phyloP scores from a whole-genome alignment of 64 coral and sea anemone species.

The Montipora sp. region DNA sequence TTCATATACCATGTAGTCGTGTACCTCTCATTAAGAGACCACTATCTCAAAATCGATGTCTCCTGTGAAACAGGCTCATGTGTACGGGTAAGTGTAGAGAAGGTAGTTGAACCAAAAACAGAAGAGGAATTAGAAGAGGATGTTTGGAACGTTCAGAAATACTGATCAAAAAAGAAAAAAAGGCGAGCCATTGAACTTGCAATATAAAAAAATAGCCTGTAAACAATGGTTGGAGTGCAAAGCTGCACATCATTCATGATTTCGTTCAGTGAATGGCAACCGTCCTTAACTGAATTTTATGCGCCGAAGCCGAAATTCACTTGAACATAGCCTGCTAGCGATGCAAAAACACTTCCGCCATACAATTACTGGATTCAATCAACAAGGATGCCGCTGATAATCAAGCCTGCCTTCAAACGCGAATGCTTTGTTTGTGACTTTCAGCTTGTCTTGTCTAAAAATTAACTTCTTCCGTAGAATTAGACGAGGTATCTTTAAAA shows the following conservation, averaged over 20 bases:
- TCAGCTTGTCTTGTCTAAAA: conserved; percentile 16
- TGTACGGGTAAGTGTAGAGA: background rate
- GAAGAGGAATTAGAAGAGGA: conserved; percentile 6
- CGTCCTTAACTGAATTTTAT: background rate
- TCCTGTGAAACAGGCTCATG: conserved; percentile 24
- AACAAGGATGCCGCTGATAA: background rate
- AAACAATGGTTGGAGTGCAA: conserved; percentile 17
- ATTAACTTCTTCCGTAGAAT: too few species aligned
- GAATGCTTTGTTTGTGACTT: background rate
- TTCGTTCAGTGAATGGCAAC: conserved; percentile 7
- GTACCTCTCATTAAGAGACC: background rate
- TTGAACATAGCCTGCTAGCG: background rate
- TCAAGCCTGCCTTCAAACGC: background rate
- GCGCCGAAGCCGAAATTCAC: background rate
- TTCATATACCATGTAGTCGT: too few species aligned
- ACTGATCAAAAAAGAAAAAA: background rate
- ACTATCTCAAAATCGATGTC: conserved; percentile 14
- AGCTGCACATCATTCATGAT: conserved; percentile 28
- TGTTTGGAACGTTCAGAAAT: conserved; percentile 21
- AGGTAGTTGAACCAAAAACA: conserved; percentile 16
- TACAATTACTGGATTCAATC: background rate
- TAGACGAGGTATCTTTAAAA: background rate
- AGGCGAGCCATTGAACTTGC: background rate
- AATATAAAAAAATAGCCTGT: background rate
- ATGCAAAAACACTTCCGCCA: conserved; percentile 11